Base-by-base conservation (phyloP, 1,140 invertebrate species). In the Gonatopus flavifemur region DNA sequence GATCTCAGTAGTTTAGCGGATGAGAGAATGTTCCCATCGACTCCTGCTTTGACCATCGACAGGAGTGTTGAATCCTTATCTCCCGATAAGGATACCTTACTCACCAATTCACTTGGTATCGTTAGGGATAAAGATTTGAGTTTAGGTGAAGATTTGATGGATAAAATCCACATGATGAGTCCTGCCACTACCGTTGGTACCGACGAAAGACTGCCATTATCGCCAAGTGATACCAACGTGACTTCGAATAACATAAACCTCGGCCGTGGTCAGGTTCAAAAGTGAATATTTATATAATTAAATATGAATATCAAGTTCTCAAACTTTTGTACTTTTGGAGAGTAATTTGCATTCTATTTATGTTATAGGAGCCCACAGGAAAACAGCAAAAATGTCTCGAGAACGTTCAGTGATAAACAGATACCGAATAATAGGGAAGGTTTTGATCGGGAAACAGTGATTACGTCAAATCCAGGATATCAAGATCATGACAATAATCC, bases 61-160 rank as follows among this genome's bases (percentile, higher is more conserved):
- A 55, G 59, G n/a, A 70, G 59, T 41, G 21, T 64, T 8, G 64
- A 73, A 16, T 66, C 57, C 0, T 36, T 65, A n/a, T 65, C 60
- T n/a, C 74, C 76, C 10, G 80, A 82, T 46, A 68, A 60, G 19
- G 80, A 81, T 41, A 79, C 79, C 55, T 80, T 80, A 37, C 72
- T 80, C 25, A 80, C 79, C 0, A 76, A 69, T 13, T 74, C 66
- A 8, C 71, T 71, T 2, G 67, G 74, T 5, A 55, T 61, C 10
- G 51, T 18, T 21, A 59, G 24, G 44, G 65, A 38, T 72, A 80
- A 44, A 59, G 49, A 60, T 10, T 24, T 57, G 1, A 59, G 58
- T 2, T 28, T 61, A n/a, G 51, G 41, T 0, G 54, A 63, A 1
- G 57, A 64, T 6, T n/a, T 55, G 8, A 47, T 28, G 9, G 57